These are phyloP conservation scores for Gymnodraco acuticeps DNA, from an alignment of 2,797 vertebrate genomes.

Conservation along the genomic window DNA sequence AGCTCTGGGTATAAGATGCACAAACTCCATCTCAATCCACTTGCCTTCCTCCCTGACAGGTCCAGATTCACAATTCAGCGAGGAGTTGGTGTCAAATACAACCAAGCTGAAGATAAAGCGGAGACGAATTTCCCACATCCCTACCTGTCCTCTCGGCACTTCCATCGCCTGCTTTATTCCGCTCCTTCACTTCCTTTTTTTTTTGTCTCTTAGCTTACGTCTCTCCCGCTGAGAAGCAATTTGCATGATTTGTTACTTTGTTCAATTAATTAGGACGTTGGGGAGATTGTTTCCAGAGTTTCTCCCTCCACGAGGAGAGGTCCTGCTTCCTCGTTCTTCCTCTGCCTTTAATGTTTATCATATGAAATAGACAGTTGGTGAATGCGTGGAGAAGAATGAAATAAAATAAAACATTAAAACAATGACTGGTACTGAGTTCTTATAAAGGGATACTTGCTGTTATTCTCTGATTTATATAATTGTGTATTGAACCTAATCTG, in stretches of 20 bases:
- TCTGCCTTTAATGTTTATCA: conserved; percentile 57
- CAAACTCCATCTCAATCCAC: conserved; percentile 49
- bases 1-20: conserved; percentile 25
- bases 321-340: not conserved
- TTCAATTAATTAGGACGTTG: conserved; percentile 67
- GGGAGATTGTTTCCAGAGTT: conserved; percentile 48
- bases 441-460: not conserved
- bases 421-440: not conserved
- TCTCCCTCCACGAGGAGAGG: conserved; percentile 33
- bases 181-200: not conserved
- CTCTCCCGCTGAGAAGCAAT: conserved; percentile 41
- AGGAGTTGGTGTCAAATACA: not conserved
- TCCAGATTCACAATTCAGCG: conserved; percentile 30
- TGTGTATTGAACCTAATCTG: not conserved
- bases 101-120: not conserved
- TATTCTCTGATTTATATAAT: not conserved
- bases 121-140: conserved; percentile 25
- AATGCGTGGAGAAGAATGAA: conserved; percentile 29
- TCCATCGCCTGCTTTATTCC: conserved; percentile 42
- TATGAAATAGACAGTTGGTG: conserved; percentile 41
- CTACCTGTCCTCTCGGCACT: not conserved
- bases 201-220: conserved; percentile 9
- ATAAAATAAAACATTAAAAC: conserved; percentile 18
- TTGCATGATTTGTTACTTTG: conserved; percentile 66
- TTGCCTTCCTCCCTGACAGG: conserved; percentile 22